phyloP scores from a whole-genome alignment of 1,140 invertebrate genomes.

The Brachionus paranguensis region DNA sequence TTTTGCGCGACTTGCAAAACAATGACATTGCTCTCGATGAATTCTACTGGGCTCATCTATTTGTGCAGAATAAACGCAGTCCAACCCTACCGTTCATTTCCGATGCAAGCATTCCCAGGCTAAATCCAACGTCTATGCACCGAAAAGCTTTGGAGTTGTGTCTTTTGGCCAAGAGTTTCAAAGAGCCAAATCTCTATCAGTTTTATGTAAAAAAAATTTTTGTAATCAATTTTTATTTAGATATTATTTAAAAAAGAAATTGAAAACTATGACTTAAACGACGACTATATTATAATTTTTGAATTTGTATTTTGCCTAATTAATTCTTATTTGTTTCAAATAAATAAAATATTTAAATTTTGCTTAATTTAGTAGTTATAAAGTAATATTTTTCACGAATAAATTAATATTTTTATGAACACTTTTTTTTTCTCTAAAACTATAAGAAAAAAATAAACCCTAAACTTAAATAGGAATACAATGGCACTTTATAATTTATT shows the following conservation, averaged over 20 bases:
- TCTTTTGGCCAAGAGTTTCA: background rate
- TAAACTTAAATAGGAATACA: too few species aligned
- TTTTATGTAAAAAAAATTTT: background rate
- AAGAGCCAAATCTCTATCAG: background rate
- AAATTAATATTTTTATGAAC: too few species aligned
- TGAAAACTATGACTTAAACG: background rate
- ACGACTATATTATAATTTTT: background rate
- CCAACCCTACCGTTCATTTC: background rate
- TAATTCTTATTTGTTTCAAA: background rate
- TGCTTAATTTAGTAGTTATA: too few species aligned
- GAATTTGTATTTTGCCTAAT: background rate
- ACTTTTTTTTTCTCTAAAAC: too few species aligned
- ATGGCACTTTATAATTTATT: too few species aligned
- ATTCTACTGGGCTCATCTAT: constrained; percentile 32
- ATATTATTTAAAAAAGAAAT: background rate
- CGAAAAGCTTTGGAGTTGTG: background rate
- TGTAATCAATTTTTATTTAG: background rate
- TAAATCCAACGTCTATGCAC: background rate
- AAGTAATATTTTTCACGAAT: too few species aligned
- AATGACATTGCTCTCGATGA: constrained; percentile 29
- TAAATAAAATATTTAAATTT: too few species aligned
- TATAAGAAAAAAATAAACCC: too few species aligned
- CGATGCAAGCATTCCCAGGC: background rate
- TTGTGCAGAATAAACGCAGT: background rate
- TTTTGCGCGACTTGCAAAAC: constrained; percentile 26